These are phyloP conservation scores for Trachelus stipa DNA, from an alignment of 2,888 invertebrate genomes.

Conservation along the genomic window DNA sequence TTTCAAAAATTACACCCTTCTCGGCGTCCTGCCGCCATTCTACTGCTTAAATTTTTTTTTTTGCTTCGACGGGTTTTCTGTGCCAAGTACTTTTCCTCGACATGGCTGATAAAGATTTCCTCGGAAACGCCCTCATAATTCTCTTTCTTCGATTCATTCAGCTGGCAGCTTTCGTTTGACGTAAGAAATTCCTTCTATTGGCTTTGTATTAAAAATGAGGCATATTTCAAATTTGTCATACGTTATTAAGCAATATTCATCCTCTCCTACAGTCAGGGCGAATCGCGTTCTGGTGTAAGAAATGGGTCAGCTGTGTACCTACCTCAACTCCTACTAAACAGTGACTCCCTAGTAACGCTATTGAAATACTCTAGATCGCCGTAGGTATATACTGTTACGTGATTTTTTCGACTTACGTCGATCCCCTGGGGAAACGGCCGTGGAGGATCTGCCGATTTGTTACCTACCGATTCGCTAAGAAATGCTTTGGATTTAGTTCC, in stretches of 20 bases:
- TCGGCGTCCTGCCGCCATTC: not conserved
- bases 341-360: too few species aligned
- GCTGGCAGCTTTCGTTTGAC: not conserved
- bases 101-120: not conserved
- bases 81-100: not conserved
- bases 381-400: too few species aligned
- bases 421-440: too few species aligned
- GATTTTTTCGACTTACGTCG: too few species aligned
- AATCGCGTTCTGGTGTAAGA: not conserved
- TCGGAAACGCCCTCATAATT: not conserved
- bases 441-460: too few species aligned
- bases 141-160: not conserved
- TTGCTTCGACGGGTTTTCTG: not conserved
- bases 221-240: too few species aligned
- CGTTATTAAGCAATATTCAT: not conserved
- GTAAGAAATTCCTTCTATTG: not conserved
- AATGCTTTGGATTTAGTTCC: too few species aligned
- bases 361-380: too few species aligned
- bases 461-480: too few species aligned
- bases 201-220: not conserved
- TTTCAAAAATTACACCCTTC: not conserved
- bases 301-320: not conserved
- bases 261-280: not conserved
- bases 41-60: not conserved
- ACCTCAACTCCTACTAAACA: not conserved